Base-by-base conservation (phyloP, 2,113 vertebrate genomes). In the Oncorhynchus keta region DNA sequence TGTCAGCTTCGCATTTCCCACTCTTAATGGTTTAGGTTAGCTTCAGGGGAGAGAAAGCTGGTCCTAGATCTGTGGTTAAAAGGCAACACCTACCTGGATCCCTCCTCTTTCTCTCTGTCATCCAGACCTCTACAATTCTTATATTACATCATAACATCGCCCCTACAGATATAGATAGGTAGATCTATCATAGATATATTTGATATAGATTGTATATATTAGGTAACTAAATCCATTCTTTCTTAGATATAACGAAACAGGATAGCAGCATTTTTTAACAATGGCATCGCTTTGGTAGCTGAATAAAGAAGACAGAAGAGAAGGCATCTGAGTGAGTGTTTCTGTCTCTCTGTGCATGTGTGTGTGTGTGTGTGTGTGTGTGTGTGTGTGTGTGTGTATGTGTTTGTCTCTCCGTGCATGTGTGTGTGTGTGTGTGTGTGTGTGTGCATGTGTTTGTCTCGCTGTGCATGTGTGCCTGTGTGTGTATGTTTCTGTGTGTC, bases 201-300 rank as follows among this genome's bases (percentile, higher is more conserved):
- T 88, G 61, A 64, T 75, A 72, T 81, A 89, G 13, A 72, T 55
- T 77, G 67, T 83, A 90, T 93, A 91, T 90, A 90, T 92, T 90
- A 92, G 89, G 90, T 92, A 87, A 93, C 91, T 84, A 89, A 82
- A 90, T 92, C 85, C 84, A 89, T 89, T 91, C 86, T 90, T 79
- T 89, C 83, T 85, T 82, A 82, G 88, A 87, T 89, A 88, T 77
- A 90, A 86, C 87, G 89, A 92, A 91, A 94, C 88, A 93, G 91
- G 92, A 94, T 94, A 94, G 93, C 93, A 94, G 93, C 93, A 93
- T 93, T 89, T 91, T 91, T 91, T 87, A 92, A 89, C 91, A 92
- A 91, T 92, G 91, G 90, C 90, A 93, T 92, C 86, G 87, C 92
- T 94, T 93, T 93, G 92, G 92, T 92, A 90, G 86, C 88, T 89